Percentiles rank a stretch among this genome's conserved stretches.
Evolutionary conservation across 2,113 vertebrate species (phyloP).

Genomic region (Seriola quinqueradiata): DNA sequence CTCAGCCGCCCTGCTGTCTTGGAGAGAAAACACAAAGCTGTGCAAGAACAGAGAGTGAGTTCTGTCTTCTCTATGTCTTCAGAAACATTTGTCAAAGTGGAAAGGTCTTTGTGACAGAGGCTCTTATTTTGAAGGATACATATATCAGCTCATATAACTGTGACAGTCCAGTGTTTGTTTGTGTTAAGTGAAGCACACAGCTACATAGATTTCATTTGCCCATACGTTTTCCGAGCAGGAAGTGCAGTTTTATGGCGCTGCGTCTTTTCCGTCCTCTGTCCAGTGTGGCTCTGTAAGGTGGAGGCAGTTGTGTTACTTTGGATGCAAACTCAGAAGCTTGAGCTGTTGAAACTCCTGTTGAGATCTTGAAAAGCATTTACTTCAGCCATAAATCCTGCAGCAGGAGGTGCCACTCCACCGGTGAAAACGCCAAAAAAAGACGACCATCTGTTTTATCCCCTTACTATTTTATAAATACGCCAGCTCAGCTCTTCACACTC

Average conservation of each 20-base stretch:
- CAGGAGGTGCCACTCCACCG: slow-evolving; percentile 27
- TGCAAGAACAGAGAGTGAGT: background rate
- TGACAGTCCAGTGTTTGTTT: background rate
- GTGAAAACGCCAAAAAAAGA: slow-evolving; percentile 15
- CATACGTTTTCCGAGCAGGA: background rate
- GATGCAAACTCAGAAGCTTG: background rate
- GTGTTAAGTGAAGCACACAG: background rate
- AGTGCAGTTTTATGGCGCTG: background rate
- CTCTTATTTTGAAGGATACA: background rate
- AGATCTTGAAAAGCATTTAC: slow-evolving; percentile 13
- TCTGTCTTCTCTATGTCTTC: background rate
- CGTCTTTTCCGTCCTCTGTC: background rate
- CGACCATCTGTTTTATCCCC: slow-evolving; percentile 57
- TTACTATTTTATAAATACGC: slow-evolving; percentile 10
- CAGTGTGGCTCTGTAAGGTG: background rate
- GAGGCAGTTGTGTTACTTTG: background rate
- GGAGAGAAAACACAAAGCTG: background rate
- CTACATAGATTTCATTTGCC: background rate
- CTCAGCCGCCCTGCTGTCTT: background rate
- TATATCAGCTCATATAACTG: background rate
- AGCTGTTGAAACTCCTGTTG: background rate
- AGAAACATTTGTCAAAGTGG: background rate
- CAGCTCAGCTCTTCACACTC: slow-evolving; percentile 9
- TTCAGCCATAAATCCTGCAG: background rate
- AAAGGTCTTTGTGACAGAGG: background rate